phyloP scores from a whole-genome alignment of 2,888 invertebrate genomes.

The Orchestes rusci region DNA sequence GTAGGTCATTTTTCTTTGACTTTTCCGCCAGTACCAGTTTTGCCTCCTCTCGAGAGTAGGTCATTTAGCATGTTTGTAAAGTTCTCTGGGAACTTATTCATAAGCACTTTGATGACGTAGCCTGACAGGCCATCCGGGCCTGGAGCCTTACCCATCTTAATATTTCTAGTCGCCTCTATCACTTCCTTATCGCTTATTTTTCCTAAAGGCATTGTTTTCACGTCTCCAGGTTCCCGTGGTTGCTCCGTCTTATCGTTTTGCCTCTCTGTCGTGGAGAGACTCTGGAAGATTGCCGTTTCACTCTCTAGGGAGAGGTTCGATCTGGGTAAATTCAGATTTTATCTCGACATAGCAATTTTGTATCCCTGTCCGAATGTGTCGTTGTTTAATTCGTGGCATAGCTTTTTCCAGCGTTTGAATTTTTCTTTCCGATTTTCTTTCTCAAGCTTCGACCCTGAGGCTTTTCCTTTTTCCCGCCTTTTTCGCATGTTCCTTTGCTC shows the following conservation, averaged over 20 bases:
- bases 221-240: no score
- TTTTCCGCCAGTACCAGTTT: conserved; percentile 1
- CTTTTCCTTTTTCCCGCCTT: not conserved
- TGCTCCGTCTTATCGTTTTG: no score
- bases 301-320: not conserved
- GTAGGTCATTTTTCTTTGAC: not conserved
- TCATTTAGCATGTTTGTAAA: not conserved
- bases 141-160: not conserved
- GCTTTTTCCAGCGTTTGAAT: not conserved
- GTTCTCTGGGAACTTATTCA: not conserved
- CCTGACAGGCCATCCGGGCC: not conserved
- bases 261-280: not conserved
- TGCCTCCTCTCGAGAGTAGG: not conserved
- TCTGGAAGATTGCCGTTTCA: not conserved
- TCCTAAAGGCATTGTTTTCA: no score
- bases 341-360: not conserved
- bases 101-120: not conserved
- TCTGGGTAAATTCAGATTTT: not conserved
- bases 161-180: not conserved
- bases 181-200: not conserved
- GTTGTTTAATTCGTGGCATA: not conserved
- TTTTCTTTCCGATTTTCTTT: not conserved
- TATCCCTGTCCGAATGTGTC: not conserved
- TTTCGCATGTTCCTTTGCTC: not conserved
- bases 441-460: not conserved